Base-by-base conservation (phyloP, 2,113 vertebrate species). In the Oenanthe melanoleuca region DNA sequence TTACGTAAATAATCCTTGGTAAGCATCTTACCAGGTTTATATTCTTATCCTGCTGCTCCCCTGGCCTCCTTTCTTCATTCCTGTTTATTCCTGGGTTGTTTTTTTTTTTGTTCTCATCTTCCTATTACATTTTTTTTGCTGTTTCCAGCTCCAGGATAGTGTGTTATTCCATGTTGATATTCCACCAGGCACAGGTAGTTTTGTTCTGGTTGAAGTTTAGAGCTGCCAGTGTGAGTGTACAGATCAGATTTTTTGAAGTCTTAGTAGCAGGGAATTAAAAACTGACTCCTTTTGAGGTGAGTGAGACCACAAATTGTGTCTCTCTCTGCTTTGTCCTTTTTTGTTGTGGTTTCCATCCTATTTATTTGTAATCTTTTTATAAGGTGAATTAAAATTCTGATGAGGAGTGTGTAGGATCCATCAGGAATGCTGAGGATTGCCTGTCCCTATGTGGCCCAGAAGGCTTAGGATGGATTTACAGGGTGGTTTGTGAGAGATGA, bases 381-480 rank as follows among this genome's bases (percentile, higher is more conserved):
- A 42, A 44, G 11, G 44, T 64, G n/a, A 75, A 56, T 33, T 42
- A 15, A 14, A 81, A 79, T 67, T 65, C 69, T 70, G 61, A 8
- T 15, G 9, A 53, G 15, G 56, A 17, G 10, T 9, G 9, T 20
- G 37, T 49, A 65, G 71, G 72, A 77, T 64, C 49, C 82, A 18
- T 60, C 66, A 72, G 79, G 60, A 80, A 45, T 63, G 45, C 79
- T 75, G 88, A 80, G 83, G 66, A 49, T 31, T 90, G 63, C n/a
- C 71, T 88, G 53, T 67, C 52, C 86, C 86, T 82, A 7, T 3
- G 0, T 31, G 63, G 71, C 80, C 71, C 37, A 15, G 28, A 93
- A 93, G 67, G 75, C 50, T 88, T 92, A 80, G 75, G 67, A 17
- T 89, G 86, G 86, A 80, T 93, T 93, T 92, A 86, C 37, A 29